Evolutionary conservation across 2,888 invertebrate species (phyloP).

Genomic region (Loripinus fragilis): DNA sequence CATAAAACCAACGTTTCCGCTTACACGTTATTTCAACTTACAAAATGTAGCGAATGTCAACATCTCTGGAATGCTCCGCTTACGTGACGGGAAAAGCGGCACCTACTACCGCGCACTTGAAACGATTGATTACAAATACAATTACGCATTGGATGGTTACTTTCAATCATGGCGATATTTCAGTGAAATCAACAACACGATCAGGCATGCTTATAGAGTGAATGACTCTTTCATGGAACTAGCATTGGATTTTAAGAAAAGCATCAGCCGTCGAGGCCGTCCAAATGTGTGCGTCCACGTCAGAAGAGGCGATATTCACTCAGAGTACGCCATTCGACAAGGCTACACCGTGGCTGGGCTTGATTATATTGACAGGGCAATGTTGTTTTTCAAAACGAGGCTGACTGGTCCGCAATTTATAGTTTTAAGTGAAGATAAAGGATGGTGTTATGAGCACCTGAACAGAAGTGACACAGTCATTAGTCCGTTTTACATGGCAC

Average conservation of each 20-base stretch:
- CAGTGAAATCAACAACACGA: slow-evolving; percentile 29
- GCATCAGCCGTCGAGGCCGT: slow-evolving; percentile 19
- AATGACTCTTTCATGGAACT: slow-evolving; percentile 30
- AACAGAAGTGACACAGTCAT: slow-evolving; percentile 33
- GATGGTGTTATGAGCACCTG: slow-evolving; percentile 52
- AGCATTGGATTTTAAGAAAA: slow-evolving; percentile 32
- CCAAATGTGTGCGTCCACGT: slow-evolving; percentile 63
- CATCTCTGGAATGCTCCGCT: slow-evolving; percentile 20
- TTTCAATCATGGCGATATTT: slow-evolving; percentile 71
- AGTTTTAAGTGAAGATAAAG: slow-evolving; percentile 56
- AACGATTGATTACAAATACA: slow-evolving; percentile 37
- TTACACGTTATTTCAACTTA: slow-evolving; percentile 45
- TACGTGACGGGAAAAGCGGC: slow-evolving; percentile 43
- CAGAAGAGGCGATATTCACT: slow-evolving; percentile 62
- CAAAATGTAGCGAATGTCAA: slow-evolving; percentile 2
- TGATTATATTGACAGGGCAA: slow-evolving; percentile 51
- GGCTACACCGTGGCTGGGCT: slow-evolving; percentile 61
- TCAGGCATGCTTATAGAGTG: slow-evolving; percentile 57
- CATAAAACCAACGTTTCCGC: slow-evolving; percentile 27
- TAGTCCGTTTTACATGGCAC: slow-evolving; percentile 40
- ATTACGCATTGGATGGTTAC: slow-evolving; percentile 61
- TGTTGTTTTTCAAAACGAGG: slow-evolving; percentile 55
- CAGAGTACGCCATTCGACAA: slow-evolving; percentile 19
- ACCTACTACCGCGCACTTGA: slow-evolving; percentile 32
- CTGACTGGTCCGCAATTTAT: slow-evolving; percentile 52